phyloP scores from a whole-genome alignment of 2,797 vertebrate species.

The Sparidentex hasta region DNA sequence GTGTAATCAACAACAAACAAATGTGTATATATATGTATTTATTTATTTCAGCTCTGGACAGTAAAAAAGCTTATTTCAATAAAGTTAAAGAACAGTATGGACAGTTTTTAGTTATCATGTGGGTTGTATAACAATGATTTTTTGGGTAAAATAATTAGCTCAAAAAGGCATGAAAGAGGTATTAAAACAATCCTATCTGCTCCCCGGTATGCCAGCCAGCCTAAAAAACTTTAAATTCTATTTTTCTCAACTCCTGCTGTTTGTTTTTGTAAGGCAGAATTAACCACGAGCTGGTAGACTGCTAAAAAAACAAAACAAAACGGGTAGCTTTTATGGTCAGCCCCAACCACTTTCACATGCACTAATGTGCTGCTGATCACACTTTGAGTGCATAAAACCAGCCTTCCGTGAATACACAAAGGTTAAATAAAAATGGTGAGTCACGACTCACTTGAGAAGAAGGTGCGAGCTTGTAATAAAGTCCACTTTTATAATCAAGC shows the following conservation, averaged over 20 bases:
- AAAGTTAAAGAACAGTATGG: too few relatives aligned
- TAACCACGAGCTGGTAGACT: slow-evolving; percentile 8
- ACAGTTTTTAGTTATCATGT: background rate
- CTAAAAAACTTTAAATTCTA: background rate
- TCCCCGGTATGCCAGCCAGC: background rate
- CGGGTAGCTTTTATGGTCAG: background rate
- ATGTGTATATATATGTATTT: too few relatives aligned
- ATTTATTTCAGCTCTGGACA: background rate
- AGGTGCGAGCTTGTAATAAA: background rate
- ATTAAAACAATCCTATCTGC: background rate
- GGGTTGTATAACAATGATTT: background rate
- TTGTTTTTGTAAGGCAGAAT: slow-evolving; percentile 4
- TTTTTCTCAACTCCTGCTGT: background rate
- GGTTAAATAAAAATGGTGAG: slow-evolving; percentile 3
- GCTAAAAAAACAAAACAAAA: background rate
- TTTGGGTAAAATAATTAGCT: background rate
- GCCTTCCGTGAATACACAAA: background rate
- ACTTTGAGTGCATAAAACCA: fast-evolving
- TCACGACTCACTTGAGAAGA: slow-evolving; percentile 17
- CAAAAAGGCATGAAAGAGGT: background rate
- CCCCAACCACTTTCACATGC: background rate
- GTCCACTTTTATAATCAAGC: slow-evolving; percentile 13
- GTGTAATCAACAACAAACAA: background rate
- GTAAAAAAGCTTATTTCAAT: background rate
- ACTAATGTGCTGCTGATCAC: background rate